phyloP scores from a whole-genome alignment of 2,113 vertebrate species.

The Cynoglossus semilaevis region DNA sequence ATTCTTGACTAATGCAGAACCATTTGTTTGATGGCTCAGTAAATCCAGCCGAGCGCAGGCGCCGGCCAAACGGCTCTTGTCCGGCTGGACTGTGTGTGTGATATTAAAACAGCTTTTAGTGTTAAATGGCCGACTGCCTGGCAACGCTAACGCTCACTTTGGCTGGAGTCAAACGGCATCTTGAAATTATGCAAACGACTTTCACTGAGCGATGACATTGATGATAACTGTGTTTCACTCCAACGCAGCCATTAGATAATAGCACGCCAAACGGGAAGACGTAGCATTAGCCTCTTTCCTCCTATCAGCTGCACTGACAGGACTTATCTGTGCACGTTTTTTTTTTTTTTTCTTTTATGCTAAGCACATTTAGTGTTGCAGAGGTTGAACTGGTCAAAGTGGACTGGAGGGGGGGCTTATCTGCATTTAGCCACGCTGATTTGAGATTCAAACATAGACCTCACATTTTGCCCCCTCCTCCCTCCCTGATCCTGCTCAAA shows the following conservation, averaged over 20 bases:
- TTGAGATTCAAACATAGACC: conserved; percentile 18
- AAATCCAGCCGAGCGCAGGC: conserved; percentile 33
- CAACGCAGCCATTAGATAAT: conserved; percentile 30
- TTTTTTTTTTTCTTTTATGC: conserved; percentile 25
- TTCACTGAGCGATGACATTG: conserved; percentile 42
- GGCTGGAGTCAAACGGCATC: conserved; percentile 22
- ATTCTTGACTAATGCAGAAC: conserved; percentile 34
- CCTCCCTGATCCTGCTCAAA: conserved; percentile 21
- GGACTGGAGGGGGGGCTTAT: conserved; percentile 28
- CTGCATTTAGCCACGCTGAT: conserved; percentile 39
- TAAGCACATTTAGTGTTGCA: conserved; percentile 5
- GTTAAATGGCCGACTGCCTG: conserved; percentile 43
- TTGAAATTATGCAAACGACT: conserved; percentile 53
- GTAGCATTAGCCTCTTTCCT: conserved; percentile 31
- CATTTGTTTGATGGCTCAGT: conserved; percentile 44
- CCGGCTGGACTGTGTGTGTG: conserved; percentile 35
- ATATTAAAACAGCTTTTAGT: conserved; percentile 37
- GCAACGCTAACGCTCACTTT: conserved; percentile 37
- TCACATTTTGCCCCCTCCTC: not conserved
- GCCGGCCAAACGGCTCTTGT: conserved; percentile 44
- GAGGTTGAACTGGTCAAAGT: conserved; percentile 31
- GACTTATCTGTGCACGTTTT: conserved; percentile 29
- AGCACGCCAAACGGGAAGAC: conserved; percentile 17
- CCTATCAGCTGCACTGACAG: conserved; percentile 23
- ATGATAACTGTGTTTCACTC: conserved; percentile 41